These are phyloP conservation scores for Prenolepis imparis DNA, from an alignment of 2,888 invertebrate genomes.

Conservation along the genomic window DNA sequence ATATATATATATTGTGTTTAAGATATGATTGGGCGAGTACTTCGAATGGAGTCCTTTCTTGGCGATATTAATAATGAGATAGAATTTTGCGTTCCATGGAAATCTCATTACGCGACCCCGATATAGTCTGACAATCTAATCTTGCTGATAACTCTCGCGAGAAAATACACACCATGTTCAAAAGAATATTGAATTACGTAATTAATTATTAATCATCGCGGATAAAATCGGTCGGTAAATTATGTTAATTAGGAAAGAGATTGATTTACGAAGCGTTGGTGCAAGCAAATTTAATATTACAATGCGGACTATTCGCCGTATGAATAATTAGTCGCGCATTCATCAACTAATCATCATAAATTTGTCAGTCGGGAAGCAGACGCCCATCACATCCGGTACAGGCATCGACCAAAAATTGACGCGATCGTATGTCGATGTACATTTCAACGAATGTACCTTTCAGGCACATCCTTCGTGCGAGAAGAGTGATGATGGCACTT, in stretches of 20 bases:
- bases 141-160: slow-evolving; percentile 25
- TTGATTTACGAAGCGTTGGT: slow-evolving; percentile 43
- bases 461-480: slow-evolving; percentile 39
- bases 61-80: slow-evolving; percentile 28
- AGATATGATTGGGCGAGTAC: slow-evolving; percentile 20
- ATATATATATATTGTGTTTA: not conserved
- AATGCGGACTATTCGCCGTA: slow-evolving; percentile 2
- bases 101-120: slow-evolving; percentile 13
- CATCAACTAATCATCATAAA: slow-evolving; percentile 59
- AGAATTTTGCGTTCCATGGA: slow-evolving; percentile 7
- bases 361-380: slow-evolving; percentile 52
- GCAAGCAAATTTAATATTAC: slow-evolving; percentile 47
- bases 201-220: slow-evolving; percentile 36
- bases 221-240: slow-evolving; percentile 35
- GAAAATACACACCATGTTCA: not conserved
- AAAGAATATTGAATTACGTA: slow-evolving; percentile 14
- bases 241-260: slow-evolving; percentile 17
- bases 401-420: slow-evolving; percentile 61
- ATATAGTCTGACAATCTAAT: slow-evolving; percentile 29
- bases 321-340: slow-evolving; percentile 53
- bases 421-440: slow-evolving; percentile 51
- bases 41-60: slow-evolving; percentile 19
- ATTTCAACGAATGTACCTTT: slow-evolving; percentile 58
- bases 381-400: slow-evolving; percentile 33
- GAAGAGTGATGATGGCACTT: slow-evolving; percentile 57